Evolutionary conservation across 1,140 invertebrate species (phyloP).

Genomic region (Lanistes nyassanus): DNA sequence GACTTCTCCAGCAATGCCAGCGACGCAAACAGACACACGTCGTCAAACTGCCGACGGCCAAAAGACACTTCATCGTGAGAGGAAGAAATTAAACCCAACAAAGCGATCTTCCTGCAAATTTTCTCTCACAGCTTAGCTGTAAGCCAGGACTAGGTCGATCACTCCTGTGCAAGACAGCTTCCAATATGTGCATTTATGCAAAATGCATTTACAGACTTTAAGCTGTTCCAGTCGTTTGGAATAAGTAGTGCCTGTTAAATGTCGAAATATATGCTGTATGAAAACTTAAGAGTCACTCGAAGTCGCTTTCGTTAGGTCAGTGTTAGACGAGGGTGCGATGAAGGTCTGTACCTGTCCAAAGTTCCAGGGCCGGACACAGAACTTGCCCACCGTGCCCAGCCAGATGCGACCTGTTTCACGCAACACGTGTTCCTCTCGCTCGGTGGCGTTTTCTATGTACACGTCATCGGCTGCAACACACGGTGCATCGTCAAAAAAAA

Average conservation of each 20-base stretch:
- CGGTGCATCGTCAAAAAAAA: not conserved
- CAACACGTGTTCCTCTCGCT: slow-evolving; percentile 86
- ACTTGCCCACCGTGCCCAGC: slow-evolving; percentile 83
- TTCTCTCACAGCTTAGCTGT: too few relatives aligned
- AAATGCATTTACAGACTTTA: too few relatives aligned
- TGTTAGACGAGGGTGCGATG: not conserved
- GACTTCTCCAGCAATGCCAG: slow-evolving; percentile 79
- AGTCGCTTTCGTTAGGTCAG: not conserved
- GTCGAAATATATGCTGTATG: too few relatives aligned
- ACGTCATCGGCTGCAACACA: slow-evolving; percentile 65
- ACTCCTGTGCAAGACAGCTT: too few relatives aligned
- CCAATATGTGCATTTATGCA: too few relatives aligned
- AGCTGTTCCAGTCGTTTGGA: too few relatives aligned
- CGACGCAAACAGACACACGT: slow-evolving; percentile 78
- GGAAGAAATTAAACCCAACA: not conserved
- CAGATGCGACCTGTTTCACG: slow-evolving; percentile 90
- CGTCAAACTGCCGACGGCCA: slow-evolving; percentile 66
- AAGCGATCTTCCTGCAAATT: not conserved
- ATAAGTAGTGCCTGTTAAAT: too few relatives aligned
- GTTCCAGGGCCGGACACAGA: slow-evolving; percentile 88
- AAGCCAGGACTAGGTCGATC: too few relatives aligned
- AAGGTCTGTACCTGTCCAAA: slow-evolving; percentile 77
- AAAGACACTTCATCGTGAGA: too few relatives aligned
- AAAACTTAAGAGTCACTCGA: too few relatives aligned
- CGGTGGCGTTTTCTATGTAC: slow-evolving; percentile 76